Evolutionary conservation across 2,888 invertebrate species (phyloP), one percentile per base, ranked within the genome.

Genomic region (Lysandra bellargus): DNA sequence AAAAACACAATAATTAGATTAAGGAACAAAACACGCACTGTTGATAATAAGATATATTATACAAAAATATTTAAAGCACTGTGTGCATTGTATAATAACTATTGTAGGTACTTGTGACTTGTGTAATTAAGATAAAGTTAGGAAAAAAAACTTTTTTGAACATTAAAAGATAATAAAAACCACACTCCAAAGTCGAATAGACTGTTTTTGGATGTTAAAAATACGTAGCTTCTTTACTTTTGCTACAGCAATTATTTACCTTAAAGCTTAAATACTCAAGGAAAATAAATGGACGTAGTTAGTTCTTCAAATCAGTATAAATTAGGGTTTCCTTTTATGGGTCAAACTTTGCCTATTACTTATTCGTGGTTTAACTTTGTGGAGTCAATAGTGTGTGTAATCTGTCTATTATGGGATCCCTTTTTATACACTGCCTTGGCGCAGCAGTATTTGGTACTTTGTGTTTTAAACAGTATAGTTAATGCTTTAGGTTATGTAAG

Each of bases 281-380:
- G 44, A n/a, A 33, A 44, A 78, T 69, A 80, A 80, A 80, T 79
- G 75, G 78, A 78, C 30, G 30, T 74, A 69, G 40, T 79, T 64
- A 76, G 64, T 78, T 69, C 78, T 33, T 72, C 72, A 79, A 78
- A 79, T 75, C 76, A 80, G 76, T 72, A 79, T 78, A 77, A 75
- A 73, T 79, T 79, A 79, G 75, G 76, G 78, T 80, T 37, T 76
- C 75, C 61, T 40, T 76, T 79, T 74, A 33, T 23, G 37, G 57
- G 61, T 79, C 74, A 78, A 53, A 80, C 57, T 81, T 78, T 80
- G 60, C 49, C 74, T 44, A 57, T 80, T 74, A 75, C 53, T 79
- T 80, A 79, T 74, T 74, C 60, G 57, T 73, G 6, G 44, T 37
- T 60, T 40, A 73, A 57, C 74, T 74, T 79, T 40, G 33, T 12